phyloP scores from a whole-genome alignment of 2,888 invertebrate genomes.

The Drosophila nr. medialis region DNA sequence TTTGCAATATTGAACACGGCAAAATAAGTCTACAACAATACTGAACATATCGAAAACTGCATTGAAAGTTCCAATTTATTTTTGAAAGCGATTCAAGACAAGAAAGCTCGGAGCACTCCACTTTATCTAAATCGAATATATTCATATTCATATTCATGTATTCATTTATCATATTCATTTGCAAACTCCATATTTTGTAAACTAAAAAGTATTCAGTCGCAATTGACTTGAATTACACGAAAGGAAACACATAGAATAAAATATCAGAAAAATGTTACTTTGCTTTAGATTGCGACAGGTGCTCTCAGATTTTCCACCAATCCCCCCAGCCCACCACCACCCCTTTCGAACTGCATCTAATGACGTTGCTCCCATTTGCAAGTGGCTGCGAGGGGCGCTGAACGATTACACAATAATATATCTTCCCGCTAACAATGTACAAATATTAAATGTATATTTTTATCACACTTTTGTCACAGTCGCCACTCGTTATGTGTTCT shows the following conservation, averaged over 20 bases:
- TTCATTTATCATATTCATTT: too few species aligned
- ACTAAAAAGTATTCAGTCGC: not conserved
- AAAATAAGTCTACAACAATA: not conserved
- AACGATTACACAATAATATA: conserved; percentile 73
- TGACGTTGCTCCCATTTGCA: conserved; percentile 21
- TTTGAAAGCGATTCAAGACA: too few species aligned
- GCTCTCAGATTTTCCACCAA: not conserved
- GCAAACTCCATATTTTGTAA: too few species aligned
- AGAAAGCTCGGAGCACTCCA: too few species aligned
- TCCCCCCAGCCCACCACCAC: not conserved
- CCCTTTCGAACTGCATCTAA: not conserved
- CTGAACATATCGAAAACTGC: not conserved
- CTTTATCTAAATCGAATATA: too few species aligned
- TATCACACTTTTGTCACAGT: conserved; percentile 73
- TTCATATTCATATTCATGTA: too few species aligned
- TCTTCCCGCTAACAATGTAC: conserved; percentile 80
- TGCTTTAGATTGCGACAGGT: not conserved
- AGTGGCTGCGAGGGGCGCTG: conserved; percentile 25
- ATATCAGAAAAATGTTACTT: not conserved
- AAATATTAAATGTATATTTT: conserved; percentile 80
- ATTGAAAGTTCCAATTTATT: not conserved
- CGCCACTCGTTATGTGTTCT: conserved; percentile 27
- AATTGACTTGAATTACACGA: not conserved
- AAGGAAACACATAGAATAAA: not conserved
- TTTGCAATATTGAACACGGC: too few species aligned